A percentile compares a stretch with the other conserved stretches of the same genome.
Evolutionary conservation across 2,113 vertebrate genomes (phyloP).

Genomic region (Okapia johnstoni): DNA sequence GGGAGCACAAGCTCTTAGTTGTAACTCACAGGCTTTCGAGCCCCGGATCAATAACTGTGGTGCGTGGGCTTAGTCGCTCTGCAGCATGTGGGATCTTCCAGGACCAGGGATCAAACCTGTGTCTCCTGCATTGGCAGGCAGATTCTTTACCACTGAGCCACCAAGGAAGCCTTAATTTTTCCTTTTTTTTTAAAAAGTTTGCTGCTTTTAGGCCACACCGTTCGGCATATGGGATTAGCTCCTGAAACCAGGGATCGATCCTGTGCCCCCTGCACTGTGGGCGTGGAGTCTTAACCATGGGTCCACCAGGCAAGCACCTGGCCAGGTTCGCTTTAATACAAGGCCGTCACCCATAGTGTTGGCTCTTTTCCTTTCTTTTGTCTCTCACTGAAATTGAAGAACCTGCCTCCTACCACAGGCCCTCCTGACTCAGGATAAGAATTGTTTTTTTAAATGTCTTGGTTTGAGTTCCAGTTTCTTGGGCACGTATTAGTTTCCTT

Average conservation of each 20-base stretch:
- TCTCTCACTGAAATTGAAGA: neutral
- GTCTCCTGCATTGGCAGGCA: neutral
- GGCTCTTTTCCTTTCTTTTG: neutral
- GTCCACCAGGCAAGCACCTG: neutral
- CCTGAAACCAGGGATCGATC: neutral
- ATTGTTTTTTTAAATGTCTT: neutral
- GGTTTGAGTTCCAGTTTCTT: neutral
- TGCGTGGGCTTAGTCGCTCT: accelerated
- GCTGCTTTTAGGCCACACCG: neutral
- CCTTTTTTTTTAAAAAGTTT: neutral
- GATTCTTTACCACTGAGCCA: neutral
- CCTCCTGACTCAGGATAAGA: neutral
- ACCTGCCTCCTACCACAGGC: neutral
- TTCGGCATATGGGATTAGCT: neutral
- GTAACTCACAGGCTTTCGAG: neutral
- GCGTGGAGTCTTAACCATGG: neutral
- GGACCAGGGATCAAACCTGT: neutral
- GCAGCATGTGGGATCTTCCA: neutral
- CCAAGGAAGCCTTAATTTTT: neutral
- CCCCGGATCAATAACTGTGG: neutral
- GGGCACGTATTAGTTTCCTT: neutral
- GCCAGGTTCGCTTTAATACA: neutral
- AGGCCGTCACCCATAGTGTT: neutral
- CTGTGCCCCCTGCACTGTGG: neutral
- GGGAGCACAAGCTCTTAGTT: neutral